phyloP scores from a whole-genome alignment of 2,888 invertebrate species.

The Pilophorus perplexus region DNA sequence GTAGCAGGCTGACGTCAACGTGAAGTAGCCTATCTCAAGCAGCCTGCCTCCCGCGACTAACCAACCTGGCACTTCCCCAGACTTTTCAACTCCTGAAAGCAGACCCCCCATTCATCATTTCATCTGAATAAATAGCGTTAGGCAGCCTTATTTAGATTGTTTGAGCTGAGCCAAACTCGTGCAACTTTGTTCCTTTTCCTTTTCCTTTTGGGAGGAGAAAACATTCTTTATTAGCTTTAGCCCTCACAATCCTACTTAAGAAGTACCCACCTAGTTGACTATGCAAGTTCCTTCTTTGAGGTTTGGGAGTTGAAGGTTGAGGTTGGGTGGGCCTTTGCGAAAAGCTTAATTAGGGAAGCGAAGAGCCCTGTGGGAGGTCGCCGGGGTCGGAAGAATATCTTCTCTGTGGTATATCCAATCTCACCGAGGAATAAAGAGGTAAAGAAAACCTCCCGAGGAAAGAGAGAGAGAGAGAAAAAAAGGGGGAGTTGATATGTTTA shows the following conservation, averaged over 20 bases:
- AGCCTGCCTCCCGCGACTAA: no score
- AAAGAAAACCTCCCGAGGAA: neutral
- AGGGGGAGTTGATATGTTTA: neutral
- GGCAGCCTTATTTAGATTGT: conserved; percentile 16
- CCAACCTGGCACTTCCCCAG: no score
- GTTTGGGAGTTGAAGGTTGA: neutral
- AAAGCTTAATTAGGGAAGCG: neutral
- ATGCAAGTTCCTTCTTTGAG: neutral
- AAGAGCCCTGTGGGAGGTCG: neutral
- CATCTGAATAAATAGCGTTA: conserved; percentile 10
- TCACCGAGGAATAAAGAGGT: neutral
- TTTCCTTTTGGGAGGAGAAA: neutral
- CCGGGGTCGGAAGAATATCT: neutral
- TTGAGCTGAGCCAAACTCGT: neutral
- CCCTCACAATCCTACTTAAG: neutral
- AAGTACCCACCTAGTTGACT: neutral
- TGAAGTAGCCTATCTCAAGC: no score
- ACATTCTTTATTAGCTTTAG: neutral
- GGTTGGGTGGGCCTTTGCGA: neutral
- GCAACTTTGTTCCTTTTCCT: conserved; percentile 14
- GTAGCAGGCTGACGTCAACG: no score
- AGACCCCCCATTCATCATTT: no score
- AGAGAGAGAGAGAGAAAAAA: neutral
- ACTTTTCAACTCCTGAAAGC: no score
- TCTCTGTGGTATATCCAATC: neutral